phyloP scores from a whole-genome alignment of 2,113 vertebrate genomes.

The Oenanthe melanoleuca region DNA sequence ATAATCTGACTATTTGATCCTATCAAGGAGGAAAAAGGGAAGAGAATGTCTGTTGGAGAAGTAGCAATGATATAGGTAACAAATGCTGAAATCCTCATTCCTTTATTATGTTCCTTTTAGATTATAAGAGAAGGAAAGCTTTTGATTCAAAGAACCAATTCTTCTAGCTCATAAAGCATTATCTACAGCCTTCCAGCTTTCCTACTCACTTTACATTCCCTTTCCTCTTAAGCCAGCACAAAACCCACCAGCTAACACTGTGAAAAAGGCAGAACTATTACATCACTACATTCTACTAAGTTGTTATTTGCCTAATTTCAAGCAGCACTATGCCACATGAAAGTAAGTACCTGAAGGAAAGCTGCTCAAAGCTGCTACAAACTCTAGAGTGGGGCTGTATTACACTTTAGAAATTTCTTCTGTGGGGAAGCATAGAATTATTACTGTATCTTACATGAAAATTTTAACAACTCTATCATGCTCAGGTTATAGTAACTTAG shows the following conservation, averaged over 20 bases:
- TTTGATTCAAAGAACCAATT: neutral
- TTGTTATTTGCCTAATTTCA: neutral
- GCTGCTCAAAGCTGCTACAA: neutral
- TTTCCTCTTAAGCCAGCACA: neutral
- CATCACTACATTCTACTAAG: neutral
- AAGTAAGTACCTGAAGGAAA: neutral
- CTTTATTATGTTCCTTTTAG: neutral
- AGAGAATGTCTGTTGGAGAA: neutral
- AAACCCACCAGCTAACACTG: neutral
- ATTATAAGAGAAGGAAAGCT: neutral
- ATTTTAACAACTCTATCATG: neutral
- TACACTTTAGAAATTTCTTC: neutral
- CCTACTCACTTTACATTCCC: neutral
- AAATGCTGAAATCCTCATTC: neutral
- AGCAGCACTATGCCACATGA: neutral
- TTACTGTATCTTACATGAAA: neutral
- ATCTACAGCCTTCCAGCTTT: conserved; percentile 13
- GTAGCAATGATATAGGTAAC: neutral
- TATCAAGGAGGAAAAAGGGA: neutral
- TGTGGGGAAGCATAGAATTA: neutral
- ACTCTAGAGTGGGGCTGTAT: neutral
- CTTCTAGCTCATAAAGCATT: neutral
- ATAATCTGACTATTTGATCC: neutral
- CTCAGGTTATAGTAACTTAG: neutral
- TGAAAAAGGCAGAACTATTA: neutral